Base-by-base conservation (phyloP, 2,888 invertebrate genomes). In the Drosophila lacicola region DNA sequence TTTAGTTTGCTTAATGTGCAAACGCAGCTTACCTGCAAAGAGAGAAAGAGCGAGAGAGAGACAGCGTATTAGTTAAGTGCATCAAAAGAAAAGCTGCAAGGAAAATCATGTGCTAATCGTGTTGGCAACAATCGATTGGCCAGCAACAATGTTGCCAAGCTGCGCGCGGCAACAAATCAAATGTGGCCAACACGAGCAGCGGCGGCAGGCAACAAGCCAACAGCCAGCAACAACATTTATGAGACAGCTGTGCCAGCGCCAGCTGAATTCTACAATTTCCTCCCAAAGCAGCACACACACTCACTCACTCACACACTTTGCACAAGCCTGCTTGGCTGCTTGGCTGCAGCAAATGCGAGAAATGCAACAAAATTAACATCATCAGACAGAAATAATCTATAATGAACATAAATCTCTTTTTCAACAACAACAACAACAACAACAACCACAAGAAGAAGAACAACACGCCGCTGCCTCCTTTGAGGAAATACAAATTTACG, bases 341-440 rank as follows among this genome's bases (percentile, higher is more conserved):
- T 13, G 46, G 56, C 56, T 54, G 67, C 73, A 66, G 83, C 86
- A 88, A 85, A 85, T 86, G 88, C 87, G 84, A 88, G 88, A 86
- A 86, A 86, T 88, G 88, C 86, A 83, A 82, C 88, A 86, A 88
- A 86, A 86, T 86, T 86, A 86, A 86, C 86, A 88, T 86, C 86
- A 86, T 86, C 86, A 88, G 86, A 86, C 86, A 86, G 88, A 86
- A 86, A 86, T 86, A 86, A 88, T 88, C 88, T 88, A 88, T 86
- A 86, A 86, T 86, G 88, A 88, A 88, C 86, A 86, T 86, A 86
- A 86, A 86, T 86, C 85, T 86, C 76, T 83, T 80, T 84, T 76
- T 75, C 45, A 64, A 45, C 63, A 58, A 37, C 55, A 46, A 44
- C 66, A 54, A 33, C 49, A 68, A 49, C 60, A 67, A 34, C 61